Percentiles rank a stretch among this genome's conserved stretches.
Conservation (phyloP, 1,140 invertebrate genomes). For the Cylas formicarius region DNA sequence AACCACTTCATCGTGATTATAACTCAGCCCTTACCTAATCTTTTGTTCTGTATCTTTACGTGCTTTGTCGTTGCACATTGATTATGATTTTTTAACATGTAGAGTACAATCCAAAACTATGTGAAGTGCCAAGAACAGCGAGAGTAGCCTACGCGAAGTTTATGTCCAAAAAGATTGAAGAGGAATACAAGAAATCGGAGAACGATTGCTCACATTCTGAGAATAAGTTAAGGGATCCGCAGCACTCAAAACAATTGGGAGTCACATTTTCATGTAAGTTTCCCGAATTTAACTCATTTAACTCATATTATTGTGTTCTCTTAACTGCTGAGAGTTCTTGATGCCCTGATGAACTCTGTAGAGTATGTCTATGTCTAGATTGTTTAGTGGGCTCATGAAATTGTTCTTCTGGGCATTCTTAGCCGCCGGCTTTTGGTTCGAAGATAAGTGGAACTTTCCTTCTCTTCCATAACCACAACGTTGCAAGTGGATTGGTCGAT, state of each 20-base stretch:
- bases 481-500: no score
- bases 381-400: no score
- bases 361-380: background rate
- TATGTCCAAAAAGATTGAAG: conserved; percentile 61
- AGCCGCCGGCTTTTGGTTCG: no score
- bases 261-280: background rate
- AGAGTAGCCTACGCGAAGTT: conserved; percentile 80
- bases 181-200: conserved; percentile 42
- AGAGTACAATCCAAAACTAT: conserved; percentile 76
- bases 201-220: conserved; percentile 1
- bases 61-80: no score
- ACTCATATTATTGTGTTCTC: background rate
- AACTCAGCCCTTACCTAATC: no score
- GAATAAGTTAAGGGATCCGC: background rate
- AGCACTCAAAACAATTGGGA: background rate
- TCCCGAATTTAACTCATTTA: background rate
- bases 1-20: no score
- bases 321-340: background rate
- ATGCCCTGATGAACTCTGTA: background rate
- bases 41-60: no score
- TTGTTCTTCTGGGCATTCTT: no score
- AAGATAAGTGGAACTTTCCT: no score
- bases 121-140: conserved; percentile 62
- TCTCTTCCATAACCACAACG: no score
- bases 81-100: no score